Conservation (phyloP, 2,888 invertebrate genomes). For the Microplitis manilae region DNA sequence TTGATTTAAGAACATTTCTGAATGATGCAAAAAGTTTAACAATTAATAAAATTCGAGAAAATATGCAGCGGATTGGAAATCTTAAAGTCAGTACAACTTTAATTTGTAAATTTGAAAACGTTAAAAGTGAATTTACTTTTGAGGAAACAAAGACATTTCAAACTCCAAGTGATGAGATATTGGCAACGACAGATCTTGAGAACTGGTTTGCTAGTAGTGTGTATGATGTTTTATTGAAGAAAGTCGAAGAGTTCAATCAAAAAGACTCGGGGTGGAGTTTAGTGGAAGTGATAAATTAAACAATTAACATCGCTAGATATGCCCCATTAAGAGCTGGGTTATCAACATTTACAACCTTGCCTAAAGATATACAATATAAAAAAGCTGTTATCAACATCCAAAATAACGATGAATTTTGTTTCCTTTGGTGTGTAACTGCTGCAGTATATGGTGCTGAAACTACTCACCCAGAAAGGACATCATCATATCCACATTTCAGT, state of each 20-base stretch:
- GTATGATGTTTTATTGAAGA: constrained; percentile 36
- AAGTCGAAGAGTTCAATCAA: constrained; percentile 52
- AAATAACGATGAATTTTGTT: no score
- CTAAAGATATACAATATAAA: no score
- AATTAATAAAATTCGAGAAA: background rate
- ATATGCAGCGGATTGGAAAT: background rate
- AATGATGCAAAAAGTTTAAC: background rate
- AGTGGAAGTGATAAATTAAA: constrained; percentile 46
- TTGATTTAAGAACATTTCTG: background rate
- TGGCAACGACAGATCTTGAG: background rate
- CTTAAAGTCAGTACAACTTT: constrained; percentile 39
- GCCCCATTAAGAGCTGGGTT: constrained; percentile 36
- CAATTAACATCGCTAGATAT: constrained; percentile 48
- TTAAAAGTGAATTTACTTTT: constrained; percentile 27
- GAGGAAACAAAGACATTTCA: constrained; percentile 51
- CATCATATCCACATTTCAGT: no score
- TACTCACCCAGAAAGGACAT: no score
- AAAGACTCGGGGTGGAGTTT: constrained; percentile 46
- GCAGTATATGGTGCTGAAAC: no score
- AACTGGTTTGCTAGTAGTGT: constrained; percentile 22
- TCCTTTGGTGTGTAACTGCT: no score
- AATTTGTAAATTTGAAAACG: constrained; percentile 26
- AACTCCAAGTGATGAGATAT: constrained; percentile 49
- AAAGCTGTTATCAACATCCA: no score
- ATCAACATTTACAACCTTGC: no score